phyloP scores from a whole-genome alignment of 92 coral and sea anemone genomes.

The Siderastrea radians region DNA sequence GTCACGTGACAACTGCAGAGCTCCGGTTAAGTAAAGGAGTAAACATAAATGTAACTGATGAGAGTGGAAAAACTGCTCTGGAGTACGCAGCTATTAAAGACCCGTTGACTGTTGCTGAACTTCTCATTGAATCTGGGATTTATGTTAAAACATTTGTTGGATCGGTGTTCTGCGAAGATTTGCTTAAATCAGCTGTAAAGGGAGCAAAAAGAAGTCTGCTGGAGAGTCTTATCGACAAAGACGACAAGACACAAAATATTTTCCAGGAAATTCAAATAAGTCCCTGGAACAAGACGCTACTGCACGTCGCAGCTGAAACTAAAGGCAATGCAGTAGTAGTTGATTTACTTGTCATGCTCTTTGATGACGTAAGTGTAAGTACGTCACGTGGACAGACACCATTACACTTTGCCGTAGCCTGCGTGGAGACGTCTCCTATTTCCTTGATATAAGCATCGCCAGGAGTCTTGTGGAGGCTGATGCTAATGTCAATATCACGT shows the following conservation, averaged over 20 bases:
- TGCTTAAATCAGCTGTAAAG: background rate
- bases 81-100: conserved; percentile 2
- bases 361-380: background rate
- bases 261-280: background rate
- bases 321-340: background rate
- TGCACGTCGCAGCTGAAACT: conserved; percentile 17
- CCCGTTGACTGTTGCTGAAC: background rate
- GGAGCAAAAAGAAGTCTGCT: background rate
- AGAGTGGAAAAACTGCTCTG: background rate
- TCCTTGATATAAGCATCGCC: background rate
- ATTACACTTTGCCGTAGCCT: background rate
- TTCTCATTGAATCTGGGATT: conserved; percentile 2
- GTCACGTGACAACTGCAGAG: background rate
- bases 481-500: background rate
- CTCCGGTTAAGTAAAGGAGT: background rate
- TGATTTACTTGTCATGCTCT: background rate
- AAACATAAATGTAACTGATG: background rate
- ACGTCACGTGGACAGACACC: background rate
- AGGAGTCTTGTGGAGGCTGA: background rate
- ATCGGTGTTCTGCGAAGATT: conserved; percentile 32
- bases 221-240: background rate
- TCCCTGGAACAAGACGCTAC: conserved; percentile 5
- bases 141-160: background rate
- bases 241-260: background rate
- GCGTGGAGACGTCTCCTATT: too few species aligned